Evolutionary conservation across 2,888 invertebrate species (phyloP), one percentile per base, ranked within the genome.

Genomic region (Alloplasta piceator): DNA sequence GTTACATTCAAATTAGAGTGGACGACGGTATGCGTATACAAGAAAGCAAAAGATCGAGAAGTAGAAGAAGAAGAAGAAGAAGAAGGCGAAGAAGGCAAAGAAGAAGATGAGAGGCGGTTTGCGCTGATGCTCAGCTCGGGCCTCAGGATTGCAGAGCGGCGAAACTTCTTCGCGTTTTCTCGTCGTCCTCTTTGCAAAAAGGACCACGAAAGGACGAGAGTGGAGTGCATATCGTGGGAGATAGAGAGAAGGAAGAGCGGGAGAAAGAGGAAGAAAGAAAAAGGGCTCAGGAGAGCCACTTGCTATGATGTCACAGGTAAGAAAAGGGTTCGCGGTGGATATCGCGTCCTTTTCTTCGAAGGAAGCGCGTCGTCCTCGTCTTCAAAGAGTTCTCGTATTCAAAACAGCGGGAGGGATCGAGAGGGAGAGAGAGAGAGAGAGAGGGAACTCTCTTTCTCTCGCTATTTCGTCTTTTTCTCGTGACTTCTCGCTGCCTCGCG

Each of bases 1-100:
- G 91, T 92, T 92, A 92, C 91, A 92, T 92, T 92, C 92, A 92
- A 92, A 92, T 92, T 92, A 92, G 91, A 91, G 91, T 91, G 90
- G 89, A 90, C 88, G 91, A 90, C 90, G 90, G 90, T 90, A 89
- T 89, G 90, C 89, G 89, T 89, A 87, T 73, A 80, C 70, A 72
- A 39, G 48, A 48, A 48, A 66, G 38, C n/a, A n/a, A n/a, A n/a
- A 68, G 52, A 52, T n/a, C 6, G 52, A 52, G 52, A 52, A 14
- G 3, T 12, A 52, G 52, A 12, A n/a, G 52, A 52, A 14, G 14
- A 14, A 52, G 52, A 52, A 7, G n/a, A n/a, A n/a, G n/a, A n/a
- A n/a, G n/a, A n/a, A n/a, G n/a, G n/a, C n/a, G n/a, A n/a, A n/a
- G n/a, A 60, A 41, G 41, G 50, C n/a, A 61, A 39, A 74, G 43